phyloP scores from a whole-genome alignment of 2,888 invertebrate species.

The Syrphus vitripennis region DNA sequence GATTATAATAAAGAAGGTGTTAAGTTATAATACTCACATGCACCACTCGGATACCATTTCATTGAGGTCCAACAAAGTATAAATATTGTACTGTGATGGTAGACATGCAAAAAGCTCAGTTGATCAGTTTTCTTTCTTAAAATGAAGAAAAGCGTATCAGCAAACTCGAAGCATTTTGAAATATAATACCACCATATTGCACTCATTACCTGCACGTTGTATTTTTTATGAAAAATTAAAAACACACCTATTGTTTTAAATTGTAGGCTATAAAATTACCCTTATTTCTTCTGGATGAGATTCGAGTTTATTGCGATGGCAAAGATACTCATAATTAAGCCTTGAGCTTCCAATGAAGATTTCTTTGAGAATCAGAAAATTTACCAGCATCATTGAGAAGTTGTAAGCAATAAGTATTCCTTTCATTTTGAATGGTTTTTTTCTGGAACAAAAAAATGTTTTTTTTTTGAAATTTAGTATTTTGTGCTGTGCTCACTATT shows the following conservation, averaged over 20 bases:
- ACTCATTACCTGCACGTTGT: neutral
- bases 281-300: conserved; percentile 91
- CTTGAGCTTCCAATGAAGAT: conserved; percentile 88
- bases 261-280: too few species aligned
- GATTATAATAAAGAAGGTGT: too few species aligned
- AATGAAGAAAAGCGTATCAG: conserved; percentile 97
- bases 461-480: neutral
- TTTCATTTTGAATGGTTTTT: conserved; percentile 88
- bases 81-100: conserved; percentile 98
- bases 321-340: conserved; percentile 91
- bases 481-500: too few species aligned
- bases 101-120: conserved; percentile 96
- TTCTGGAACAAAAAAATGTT: conserved; percentile 73
- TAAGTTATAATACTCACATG: conserved; percentile 89
- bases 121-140: conserved; percentile 95
- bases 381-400: conserved; percentile 90
- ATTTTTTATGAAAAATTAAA: neutral
- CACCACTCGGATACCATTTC: conserved; percentile 96
- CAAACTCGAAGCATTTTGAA: conserved; percentile 95
- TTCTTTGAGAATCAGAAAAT: conserved; percentile 91
- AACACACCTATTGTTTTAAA: too few species aligned
- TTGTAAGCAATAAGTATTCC: conserved; percentile 92
- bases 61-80: conserved; percentile 95
- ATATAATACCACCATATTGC: conserved; percentile 99
- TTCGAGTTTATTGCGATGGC: conserved; percentile 91